A percentile compares a stretch with the other conserved stretches of the same genome.
phyloP scores from a whole-genome alignment of 2,797 vertebrate species.

The Cirrhinus mrigala region DNA sequence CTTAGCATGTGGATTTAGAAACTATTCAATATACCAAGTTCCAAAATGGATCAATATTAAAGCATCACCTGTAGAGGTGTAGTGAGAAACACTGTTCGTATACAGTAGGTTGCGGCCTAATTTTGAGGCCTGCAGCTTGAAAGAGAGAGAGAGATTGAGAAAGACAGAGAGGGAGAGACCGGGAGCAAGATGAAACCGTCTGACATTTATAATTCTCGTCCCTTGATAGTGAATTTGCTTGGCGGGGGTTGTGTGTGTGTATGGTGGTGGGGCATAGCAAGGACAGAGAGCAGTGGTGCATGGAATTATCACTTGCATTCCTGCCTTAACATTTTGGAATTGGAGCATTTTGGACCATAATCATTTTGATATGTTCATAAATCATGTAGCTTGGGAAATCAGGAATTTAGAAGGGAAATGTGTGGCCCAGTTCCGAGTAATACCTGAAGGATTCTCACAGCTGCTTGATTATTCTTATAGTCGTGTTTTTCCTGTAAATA shows the following conservation, averaged over 20 bases:
- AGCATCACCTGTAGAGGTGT: neutral
- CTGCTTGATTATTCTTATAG: slow-evolving; percentile 69
- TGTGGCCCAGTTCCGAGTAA: slow-evolving; percentile 63
- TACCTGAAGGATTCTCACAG: slow-evolving; percentile 72
- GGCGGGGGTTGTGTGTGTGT: neutral
- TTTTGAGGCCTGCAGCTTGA: slow-evolving; percentile 35
- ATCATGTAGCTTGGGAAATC: slow-evolving; percentile 14
- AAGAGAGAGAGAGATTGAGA: slow-evolving; percentile 23
- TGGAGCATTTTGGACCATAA: slow-evolving; percentile 38
- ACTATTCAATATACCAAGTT: neutral
- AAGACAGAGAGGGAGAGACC: slow-evolving; percentile 5
- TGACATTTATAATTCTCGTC: slow-evolving; percentile 80
- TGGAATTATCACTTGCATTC: slow-evolving; percentile 79
- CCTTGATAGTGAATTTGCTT: slow-evolving; percentile 77
- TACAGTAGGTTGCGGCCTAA: slow-evolving; percentile 20
- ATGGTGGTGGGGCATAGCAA: slow-evolving; percentile 62
- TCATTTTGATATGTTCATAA: slow-evolving; percentile 35
- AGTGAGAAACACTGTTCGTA: neutral
- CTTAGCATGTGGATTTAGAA: neutral
- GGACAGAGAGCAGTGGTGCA: slow-evolving; percentile 68
- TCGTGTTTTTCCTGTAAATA: slow-evolving; percentile 47
- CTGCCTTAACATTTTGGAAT: slow-evolving; percentile 70
- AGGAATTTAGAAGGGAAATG: slow-evolving; percentile 67
- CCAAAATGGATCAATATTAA: neutral
- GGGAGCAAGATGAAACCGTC: slow-evolving; percentile 72